These are phyloP conservation scores for Hirtodrosophila alboralis DNA, from an alignment of 2,888 invertebrate species.

Conservation along the genomic window DNA sequence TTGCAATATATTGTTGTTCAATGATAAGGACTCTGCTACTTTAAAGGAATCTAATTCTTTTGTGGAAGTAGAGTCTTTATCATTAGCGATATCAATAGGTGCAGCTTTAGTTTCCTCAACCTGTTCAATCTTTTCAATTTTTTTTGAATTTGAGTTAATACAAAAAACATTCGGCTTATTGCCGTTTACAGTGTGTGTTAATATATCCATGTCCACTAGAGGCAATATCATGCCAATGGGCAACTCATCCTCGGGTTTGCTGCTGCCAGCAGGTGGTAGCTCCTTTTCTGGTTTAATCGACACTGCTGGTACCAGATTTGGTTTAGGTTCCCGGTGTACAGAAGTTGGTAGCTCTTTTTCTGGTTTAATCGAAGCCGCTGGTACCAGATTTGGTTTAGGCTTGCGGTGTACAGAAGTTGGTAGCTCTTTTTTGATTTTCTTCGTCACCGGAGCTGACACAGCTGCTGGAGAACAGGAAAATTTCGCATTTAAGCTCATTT, in stretches of 20 bases:
- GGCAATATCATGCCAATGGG: slow-evolving; percentile 65
- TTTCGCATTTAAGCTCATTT: slow-evolving; percentile 68
- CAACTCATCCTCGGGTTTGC: background rate
- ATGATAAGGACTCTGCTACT: background rate
- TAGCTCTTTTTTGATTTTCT: too few relatives aligned
- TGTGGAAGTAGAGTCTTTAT: background rate
- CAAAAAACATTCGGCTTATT: slow-evolving; percentile 57
- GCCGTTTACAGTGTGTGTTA: slow-evolving; percentile 61
- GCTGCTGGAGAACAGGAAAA: slow-evolving; percentile 39
- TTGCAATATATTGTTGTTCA: background rate
- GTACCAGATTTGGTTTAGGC: too few relatives aligned
- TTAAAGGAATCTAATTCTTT: too few relatives aligned
- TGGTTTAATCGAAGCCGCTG: too few relatives aligned
- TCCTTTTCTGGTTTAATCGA: too few relatives aligned
- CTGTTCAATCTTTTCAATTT: slow-evolving; percentile 32
- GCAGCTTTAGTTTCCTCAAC: background rate
- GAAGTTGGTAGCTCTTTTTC: too few relatives aligned
- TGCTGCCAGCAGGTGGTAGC: background rate
- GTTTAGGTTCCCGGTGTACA: too few relatives aligned
- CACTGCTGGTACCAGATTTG: too few relatives aligned
- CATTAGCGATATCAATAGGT: background rate
- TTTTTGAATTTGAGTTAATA: slow-evolving; percentile 64
- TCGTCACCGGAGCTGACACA: too few relatives aligned
- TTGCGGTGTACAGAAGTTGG: too few relatives aligned
- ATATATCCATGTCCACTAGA: slow-evolving; percentile 63